Conservation (phyloP, 2,888 invertebrate genomes). For the Dexiosoma caninum region DNA sequence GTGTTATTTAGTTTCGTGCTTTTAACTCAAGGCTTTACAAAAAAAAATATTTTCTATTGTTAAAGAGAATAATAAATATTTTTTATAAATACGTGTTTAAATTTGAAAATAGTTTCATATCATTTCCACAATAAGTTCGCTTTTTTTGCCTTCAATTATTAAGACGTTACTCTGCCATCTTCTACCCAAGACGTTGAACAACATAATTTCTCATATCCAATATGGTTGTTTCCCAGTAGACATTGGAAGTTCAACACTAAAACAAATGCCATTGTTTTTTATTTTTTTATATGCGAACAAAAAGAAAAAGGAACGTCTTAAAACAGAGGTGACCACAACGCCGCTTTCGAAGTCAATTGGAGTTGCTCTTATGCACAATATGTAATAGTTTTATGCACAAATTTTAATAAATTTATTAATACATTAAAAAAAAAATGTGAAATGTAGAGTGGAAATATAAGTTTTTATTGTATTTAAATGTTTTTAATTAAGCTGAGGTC, state of each 20-base stretch:
- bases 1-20: neutral
- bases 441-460: no score
- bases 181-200: slow-evolving; percentile 11
- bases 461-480: no score
- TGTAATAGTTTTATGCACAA: no score
- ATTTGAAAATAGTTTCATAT: slow-evolving; percentile 25
- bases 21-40: neutral
- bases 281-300: no score
- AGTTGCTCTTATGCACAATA: no score
- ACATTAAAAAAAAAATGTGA: no score
- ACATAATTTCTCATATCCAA: slow-evolving; percentile 24
- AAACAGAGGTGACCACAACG: no score
- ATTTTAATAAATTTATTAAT: no score
- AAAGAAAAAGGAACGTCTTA: no score
- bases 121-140: neutral
- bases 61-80: neutral
- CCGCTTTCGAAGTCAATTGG: no score
- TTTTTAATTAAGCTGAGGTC: no score
- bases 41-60: neutral
- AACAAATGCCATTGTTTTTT: neutral
- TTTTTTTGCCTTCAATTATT: slow-evolving; percentile 1
- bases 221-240: slow-evolving; percentile 10
- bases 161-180: slow-evolving; percentile 20
- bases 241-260: neutral
- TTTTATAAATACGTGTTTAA: slow-evolving; percentile 29